Evolutionary conservation across 2,797 vertebrate species (phyloP), one percentile per base, ranked within the genome.

Genomic region (Danio albolineatus): DNA sequence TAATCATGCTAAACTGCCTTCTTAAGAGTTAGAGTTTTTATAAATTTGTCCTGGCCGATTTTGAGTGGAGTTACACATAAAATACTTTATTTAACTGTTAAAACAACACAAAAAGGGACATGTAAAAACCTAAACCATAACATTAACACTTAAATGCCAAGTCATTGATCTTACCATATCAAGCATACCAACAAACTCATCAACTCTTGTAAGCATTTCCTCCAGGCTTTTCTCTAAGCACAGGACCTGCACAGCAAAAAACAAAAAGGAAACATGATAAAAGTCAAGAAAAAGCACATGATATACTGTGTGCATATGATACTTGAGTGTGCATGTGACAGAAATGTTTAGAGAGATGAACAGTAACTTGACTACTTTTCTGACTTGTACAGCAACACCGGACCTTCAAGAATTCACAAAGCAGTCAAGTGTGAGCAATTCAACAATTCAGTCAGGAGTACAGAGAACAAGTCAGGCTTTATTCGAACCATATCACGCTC

Each of bases 171-270:
- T 16, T 87, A 99, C 96, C 96, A 99, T 96, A 85, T 99, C 97
- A 82, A 99, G 89, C 97, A 99, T 96, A 73, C 96, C 97, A 82
- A 97, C 96, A 89, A 98, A 99, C 88, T 98, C 97, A 87, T 99
- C 98, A 75, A 98, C 97, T 85, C 96, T 91, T 0, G 95, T 94
- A 66, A 99, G 93, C 93, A 99, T 94, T 82, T 97, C 98, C 77
- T 99, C 97, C 28, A 99, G 89, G 82, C 94, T 95, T 85, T 94
- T 96, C 73, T 97, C 96, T 85, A 98, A 91, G 71, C 91, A 93
- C 62, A 94, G 86, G 79, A 96, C 91, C 96, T 98, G 80, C 44
- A 87, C 75, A 62, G 76, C 5, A 61, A 53, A 70, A 6, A 9
- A 44, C 6, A 56, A 17, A 10, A 69, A 13, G 36, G 10, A 21